Evolutionary conservation across 1,140 invertebrate genomes (phyloP).

Genomic region (Diplogasteroides magnus): DNA sequence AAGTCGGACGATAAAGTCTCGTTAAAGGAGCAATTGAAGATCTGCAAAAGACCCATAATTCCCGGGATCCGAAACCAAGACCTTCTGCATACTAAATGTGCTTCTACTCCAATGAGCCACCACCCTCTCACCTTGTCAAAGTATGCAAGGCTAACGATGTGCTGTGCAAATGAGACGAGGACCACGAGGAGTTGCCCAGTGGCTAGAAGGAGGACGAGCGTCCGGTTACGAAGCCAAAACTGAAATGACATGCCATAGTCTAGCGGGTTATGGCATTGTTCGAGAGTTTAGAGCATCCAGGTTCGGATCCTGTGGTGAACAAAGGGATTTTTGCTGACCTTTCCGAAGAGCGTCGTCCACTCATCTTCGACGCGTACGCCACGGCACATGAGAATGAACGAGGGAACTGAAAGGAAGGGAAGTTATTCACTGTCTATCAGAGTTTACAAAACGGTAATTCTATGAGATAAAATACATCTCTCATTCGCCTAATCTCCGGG

Average conservation of each 20-base stretch:
- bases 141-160: slow-evolving; percentile 22
- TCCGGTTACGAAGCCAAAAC: slow-evolving; percentile 20
- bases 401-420: not conserved
- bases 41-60: slow-evolving; percentile 19
- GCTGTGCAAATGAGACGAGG: slow-evolving; percentile 29
- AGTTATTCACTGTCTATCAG: not conserved
- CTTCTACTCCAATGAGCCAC: not conserved
- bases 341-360: slow-evolving; percentile 23
- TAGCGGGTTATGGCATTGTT: not conserved
- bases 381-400: slow-evolving; percentile 17
- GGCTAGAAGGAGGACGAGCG: slow-evolving; percentile 20
- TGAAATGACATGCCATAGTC: not conserved
- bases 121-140: slow-evolving; percentile 17
- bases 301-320: not conserved
- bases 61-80: too few species aligned
- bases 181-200: slow-evolving; percentile 26
- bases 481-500: too few species aligned
- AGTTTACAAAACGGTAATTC: too few species aligned
- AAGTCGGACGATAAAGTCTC: slow-evolving; percentile 25
- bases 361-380: slow-evolving; percentile 30
- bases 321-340: not conserved
- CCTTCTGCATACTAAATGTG: not conserved
- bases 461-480: too few species aligned
- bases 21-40: slow-evolving; percentile 38
- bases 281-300: not conserved